Base-by-base conservation (phyloP, 2,113 vertebrate genomes). In the Antechinus stuartii region DNA sequence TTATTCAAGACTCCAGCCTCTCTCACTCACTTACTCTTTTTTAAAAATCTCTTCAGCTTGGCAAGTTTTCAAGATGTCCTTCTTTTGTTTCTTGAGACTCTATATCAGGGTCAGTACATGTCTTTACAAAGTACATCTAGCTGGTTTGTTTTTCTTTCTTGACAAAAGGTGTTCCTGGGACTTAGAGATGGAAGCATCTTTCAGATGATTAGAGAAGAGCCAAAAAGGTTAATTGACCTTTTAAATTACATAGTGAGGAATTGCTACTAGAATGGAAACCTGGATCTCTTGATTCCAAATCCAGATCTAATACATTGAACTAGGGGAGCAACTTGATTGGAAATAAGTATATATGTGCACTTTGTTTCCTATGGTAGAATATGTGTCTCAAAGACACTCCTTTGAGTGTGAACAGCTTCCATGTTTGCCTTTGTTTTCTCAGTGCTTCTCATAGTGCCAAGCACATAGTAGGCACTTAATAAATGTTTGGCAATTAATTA, bases 1-100 rank as follows among this genome's bases (percentile, higher is more conserved):
- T 97, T 97, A 97, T 98, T 98, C 97, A 97, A 95, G 92, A 96
- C 68, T 98, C 57, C 94, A 97, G 90, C 90, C 92, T 95, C 56
- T 92, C 94, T 94, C 92, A 94, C 89, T 94, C 68, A 49, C 91
- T 93, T 16, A 7, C 61, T 76, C 61, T 84, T 42, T 42, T 84
- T n/a, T n/a, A 84, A 84, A 84, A 42, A 42, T 84, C n/a, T 42
- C 35, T 84, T 84, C 68, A 84, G 16, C 50, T 84, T 93, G 96
- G 97, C 94, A 98, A 97, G 94, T 98, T 97, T 98, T 97, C 94
- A 97, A 97, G 94, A 96, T 95, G 56, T 56, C 90, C 55, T 94
- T 96, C 91, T 96, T 95, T 98, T 98, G 95, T 98, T 97, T 50
- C 94, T 96, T 94, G 55, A 92, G 95, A 97, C 92, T 52, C 90